A percentile compares a stretch with the other conserved stretches of the same genome.
phyloP scores from a whole-genome alignment of 2,113 vertebrate genomes.

The Gila orcuttii region DNA sequence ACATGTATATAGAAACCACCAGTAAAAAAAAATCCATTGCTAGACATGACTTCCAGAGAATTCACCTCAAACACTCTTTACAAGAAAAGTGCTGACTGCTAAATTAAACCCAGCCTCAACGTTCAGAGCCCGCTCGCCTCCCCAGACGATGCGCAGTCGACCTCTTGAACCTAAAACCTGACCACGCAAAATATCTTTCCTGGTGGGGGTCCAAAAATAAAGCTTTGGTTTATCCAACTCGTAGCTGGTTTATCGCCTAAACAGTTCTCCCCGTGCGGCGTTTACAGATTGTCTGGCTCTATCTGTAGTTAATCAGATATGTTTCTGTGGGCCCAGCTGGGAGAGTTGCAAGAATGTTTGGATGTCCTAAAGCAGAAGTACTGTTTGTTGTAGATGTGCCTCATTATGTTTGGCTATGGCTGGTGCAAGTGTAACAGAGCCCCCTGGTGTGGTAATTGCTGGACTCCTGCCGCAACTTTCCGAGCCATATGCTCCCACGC shows the following conservation, averaged over 20 bases:
- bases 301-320: conserved; percentile 15
- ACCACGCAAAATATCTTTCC: not conserved
- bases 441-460: conserved; percentile 61
- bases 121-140: not conserved
- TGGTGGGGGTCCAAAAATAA: not conserved
- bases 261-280: not conserved
- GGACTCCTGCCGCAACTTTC: conserved; percentile 52
- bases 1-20: not conserved
- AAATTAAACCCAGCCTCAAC: not conserved
- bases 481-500: conserved; percentile 54
- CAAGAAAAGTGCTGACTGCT: conserved; percentile 3
- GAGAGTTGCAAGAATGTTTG: conserved; percentile 16
- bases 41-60: not conserved
- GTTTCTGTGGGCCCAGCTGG: conserved; percentile 24
- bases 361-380: conserved; percentile 45
- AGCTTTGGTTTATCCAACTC: conserved; percentile 5
- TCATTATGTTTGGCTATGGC: conserved; percentile 53
- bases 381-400: conserved; percentile 53
- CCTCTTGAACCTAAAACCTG: conserved; percentile 15
- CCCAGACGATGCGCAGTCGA: not conserved
- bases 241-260: not conserved
- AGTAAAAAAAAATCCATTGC: not conserved
- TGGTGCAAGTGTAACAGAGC: conserved; percentile 55
- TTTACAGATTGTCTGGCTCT: conserved; percentile 3
- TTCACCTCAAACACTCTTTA: not conserved